Evolutionary conservation across 2,113 vertebrate species (phyloP).

Genomic region (Xenotilapia leptura): DNA sequence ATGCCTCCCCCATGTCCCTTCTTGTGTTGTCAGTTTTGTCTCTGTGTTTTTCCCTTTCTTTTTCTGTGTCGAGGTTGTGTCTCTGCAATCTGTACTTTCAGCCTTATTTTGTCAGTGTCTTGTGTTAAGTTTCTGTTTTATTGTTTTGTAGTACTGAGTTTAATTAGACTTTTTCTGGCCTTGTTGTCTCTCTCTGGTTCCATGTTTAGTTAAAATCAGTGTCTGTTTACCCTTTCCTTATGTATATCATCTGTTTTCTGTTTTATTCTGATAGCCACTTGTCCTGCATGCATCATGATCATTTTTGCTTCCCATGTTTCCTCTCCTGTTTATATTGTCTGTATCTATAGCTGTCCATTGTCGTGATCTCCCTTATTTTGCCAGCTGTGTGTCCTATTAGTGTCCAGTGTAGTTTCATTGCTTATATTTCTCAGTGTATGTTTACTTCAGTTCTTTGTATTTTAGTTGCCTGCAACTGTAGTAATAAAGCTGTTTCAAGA

Average conservation of each 20-base stretch:
- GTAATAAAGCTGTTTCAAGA: background rate
- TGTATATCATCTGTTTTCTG: background rate
- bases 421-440: background rate
- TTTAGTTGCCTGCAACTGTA: background rate
- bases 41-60: background rate
- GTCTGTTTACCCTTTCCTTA: background rate
- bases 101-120: background rate
- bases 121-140: background rate
- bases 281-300: background rate
- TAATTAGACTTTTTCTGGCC: background rate
- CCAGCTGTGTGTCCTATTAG: background rate
- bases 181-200: background rate
- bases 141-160: background rate
- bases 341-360: background rate
- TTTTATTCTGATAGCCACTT: background rate
- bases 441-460: background rate
- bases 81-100: background rate
- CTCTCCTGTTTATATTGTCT: background rate
- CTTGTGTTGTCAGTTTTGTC: background rate
- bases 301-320: background rate
- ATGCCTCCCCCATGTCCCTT: background rate
- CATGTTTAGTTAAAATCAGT: background rate
- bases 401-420: background rate
- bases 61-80: background rate
- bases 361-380: background rate